Base-by-base conservation (phyloP, 2,113 vertebrate genomes). In the Stictonetta naevosa region DNA sequence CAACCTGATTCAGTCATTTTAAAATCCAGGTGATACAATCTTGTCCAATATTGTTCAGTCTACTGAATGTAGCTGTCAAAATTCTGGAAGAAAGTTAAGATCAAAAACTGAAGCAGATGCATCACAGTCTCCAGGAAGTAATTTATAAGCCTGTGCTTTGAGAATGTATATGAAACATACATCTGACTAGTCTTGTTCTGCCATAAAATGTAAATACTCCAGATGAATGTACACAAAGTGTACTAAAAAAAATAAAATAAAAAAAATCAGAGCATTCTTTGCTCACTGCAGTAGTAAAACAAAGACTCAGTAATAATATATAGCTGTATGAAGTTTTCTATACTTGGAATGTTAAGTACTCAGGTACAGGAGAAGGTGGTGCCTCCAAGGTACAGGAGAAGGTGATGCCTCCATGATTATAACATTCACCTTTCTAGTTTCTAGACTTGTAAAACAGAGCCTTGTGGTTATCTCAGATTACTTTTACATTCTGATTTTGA, bases 161-260 rank as follows among this genome's bases (percentile, higher is more conserved):
- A 66, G 20, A 77, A 86, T 33, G 62, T 69, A 44, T 77, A 42
- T 53, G 26, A 81, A 85, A 93, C 55, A 84, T 69, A 13, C 6
- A 90, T 59, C 75, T 80, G 92, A 91, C 52, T 79, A 71, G 82
- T 60, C 62, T 88, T 34, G 42, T 38, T 90, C 63, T 96, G 68
- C 36, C 59, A 94, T 69, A 80, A 97, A 97, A 97, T 77, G 36
- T 62, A 97, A 97, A 79, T 93, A 95, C 16, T 91, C 68, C 69
- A 92, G 90, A 52, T 7, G 8, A 34, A 74, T 86, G 76, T 71
- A 96, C 34, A 96, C 17, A 85, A 96, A 94, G 77, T 53, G 40
- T 26, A 48, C 13, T 15, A 67, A 93, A 50, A 83, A 86, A 86
- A 66, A 80, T 5, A n/a, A 29, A 9, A 38, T 38, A 38, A 1